Conservation (phyloP, 2,888 invertebrate genomes). For the Cremastinae sp. region DNA sequence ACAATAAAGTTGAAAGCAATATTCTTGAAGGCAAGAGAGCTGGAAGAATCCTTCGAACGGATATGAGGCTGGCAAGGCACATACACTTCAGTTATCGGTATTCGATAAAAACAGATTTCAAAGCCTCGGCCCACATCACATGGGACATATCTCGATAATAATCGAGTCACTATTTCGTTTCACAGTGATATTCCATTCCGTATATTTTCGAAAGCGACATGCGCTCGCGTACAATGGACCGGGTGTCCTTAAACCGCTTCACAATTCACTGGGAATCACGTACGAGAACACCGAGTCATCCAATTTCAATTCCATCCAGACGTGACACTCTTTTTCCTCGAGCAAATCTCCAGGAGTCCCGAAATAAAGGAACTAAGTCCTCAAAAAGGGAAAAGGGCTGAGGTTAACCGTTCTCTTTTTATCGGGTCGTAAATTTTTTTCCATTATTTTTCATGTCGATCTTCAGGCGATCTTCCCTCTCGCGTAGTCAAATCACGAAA, state of each 20-base stretch:
- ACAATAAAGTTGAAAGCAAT: conserved; percentile 16
- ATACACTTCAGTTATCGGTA: conserved; percentile 42
- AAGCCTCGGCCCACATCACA: conserved; percentile 16
- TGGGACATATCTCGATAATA: conserved; percentile 37
- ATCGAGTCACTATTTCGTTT: conserved; percentile 39
- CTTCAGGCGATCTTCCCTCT: neutral
- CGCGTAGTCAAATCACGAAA: too few species aligned
- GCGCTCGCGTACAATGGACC: neutral
- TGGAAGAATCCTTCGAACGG: neutral
- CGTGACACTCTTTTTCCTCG: conserved; percentile 4
- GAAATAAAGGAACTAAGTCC: neutral
- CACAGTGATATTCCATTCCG: conserved; percentile 10
- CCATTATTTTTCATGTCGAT: neutral
- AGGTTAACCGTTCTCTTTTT: neutral
- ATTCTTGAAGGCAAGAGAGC: neutral
- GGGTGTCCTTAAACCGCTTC: neutral
- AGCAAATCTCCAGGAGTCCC: neutral
- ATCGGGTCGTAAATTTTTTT: too few species aligned
- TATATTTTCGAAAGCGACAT: conserved; percentile 30
- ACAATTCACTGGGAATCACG: neutral
- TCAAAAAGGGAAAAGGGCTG: neutral
- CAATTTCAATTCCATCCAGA: conserved; percentile 23
- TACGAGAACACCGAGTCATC: conserved; percentile 5
- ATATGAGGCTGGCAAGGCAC: neutral
- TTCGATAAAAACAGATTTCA: conserved; percentile 40